phyloP scores from a whole-genome alignment of 2,888 invertebrate genomes.

The Melinopterus prodromus region DNA sequence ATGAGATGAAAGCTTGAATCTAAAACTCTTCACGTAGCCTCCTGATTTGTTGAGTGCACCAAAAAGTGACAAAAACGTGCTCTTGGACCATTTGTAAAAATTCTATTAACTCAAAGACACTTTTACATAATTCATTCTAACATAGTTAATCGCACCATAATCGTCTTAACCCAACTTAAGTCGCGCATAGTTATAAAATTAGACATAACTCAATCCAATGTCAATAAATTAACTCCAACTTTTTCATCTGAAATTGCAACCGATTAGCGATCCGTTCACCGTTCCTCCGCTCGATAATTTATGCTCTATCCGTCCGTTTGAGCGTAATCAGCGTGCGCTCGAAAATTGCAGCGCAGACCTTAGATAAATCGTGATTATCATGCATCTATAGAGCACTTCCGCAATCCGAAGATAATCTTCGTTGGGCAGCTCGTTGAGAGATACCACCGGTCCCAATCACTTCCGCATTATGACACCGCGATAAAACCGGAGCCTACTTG shows the following conservation, averaged over 20 bases:
- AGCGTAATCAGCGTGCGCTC: background rate
- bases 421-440: background rate
- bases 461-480: conserved; percentile 4
- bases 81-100: too few relatives aligned
- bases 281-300: too few relatives aligned
- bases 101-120: too few relatives aligned
- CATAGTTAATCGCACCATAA: too few relatives aligned
- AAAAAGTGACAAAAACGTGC: too few relatives aligned
- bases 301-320: background rate
- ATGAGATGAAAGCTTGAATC: too few relatives aligned
- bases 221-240: background rate
- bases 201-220: background rate
- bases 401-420: background rate
- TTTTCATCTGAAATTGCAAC: background rate
- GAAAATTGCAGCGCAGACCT: background rate
- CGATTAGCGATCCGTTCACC: background rate
- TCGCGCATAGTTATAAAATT: too few relatives aligned
- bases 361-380: conserved; percentile 4
- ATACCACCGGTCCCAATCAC: background rate
- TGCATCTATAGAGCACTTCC: conserved; percentile 4
- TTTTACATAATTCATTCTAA: too few relatives aligned
- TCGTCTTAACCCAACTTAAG: too few relatives aligned
- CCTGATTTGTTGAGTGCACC: too few relatives aligned
- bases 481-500: background rate
- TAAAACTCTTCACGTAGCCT: too few relatives aligned